Conservation (phyloP, 2,797 vertebrate genomes). For the Tolypeutes matacus region DNA sequence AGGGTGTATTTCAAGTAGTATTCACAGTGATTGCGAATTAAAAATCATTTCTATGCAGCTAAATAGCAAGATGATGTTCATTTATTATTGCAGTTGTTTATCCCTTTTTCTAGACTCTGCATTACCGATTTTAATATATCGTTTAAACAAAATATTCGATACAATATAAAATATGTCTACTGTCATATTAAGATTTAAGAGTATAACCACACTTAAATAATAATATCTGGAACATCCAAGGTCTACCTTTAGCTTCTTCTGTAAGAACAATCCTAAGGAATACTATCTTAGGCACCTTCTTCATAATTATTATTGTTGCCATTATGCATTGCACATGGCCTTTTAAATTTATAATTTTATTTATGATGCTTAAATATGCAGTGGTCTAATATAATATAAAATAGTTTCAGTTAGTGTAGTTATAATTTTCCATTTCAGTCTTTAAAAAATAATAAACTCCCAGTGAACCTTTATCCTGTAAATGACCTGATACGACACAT, state of each 20-base stretch:
- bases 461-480: slow-evolving; percentile 91
- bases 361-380: slow-evolving; percentile 65
- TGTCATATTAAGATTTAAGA: not conserved
- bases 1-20: not conserved
- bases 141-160: slow-evolving; percentile 15
- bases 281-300: not conserved
- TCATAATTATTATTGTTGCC: not conserved
- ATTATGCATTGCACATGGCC: not conserved
- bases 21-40: slow-evolving; percentile 3
- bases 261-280: not conserved
- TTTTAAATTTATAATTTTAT: slow-evolving; percentile 67
- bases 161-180: not conserved
- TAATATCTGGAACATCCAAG: not conserved
- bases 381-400: slow-evolving; percentile 43
- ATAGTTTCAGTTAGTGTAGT: slow-evolving; percentile 59
- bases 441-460: slow-evolving; percentile 89
- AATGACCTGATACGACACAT: slow-evolving; percentile 91
- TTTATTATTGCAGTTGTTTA: not conserved
- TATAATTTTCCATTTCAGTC: slow-evolving; percentile 58
- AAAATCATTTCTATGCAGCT: not conserved
- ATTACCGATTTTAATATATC: not conserved
- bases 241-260: not conserved
- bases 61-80: not conserved
- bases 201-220: not conserved
- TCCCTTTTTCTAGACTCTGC: not conserved